Evolutionary conservation across 2,888 invertebrate genomes (phyloP).

Genomic region (Lobophora halterata): DNA sequence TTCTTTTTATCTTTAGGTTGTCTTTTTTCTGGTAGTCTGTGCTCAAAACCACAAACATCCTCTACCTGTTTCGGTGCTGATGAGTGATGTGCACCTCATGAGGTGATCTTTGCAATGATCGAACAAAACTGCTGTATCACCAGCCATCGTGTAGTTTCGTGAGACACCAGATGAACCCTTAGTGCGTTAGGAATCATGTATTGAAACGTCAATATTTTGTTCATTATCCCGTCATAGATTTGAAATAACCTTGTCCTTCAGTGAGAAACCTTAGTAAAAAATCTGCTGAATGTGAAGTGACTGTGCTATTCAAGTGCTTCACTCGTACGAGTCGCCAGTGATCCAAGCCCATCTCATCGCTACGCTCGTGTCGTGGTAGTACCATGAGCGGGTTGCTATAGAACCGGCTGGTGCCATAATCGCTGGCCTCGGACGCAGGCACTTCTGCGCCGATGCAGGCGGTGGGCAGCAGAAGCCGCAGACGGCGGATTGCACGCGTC

Average conservation of each 20-base stretch:
- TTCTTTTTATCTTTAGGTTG: not conserved
- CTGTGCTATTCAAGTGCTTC: constrained; percentile 1
- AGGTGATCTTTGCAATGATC: constrained; percentile 34
- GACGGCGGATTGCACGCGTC: constrained; percentile 41
- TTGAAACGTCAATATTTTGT: no score
- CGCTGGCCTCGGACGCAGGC: constrained; percentile 57
- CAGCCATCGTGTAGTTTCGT: constrained; percentile 42
- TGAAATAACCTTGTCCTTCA: no score
- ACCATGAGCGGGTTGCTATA: constrained; percentile 69
- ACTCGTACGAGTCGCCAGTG: not conserved
- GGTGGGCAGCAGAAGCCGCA: constrained; percentile 49
- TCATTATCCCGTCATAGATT: no score
- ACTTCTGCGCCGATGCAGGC: constrained; percentile 59
- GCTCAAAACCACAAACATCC: constrained; percentile 25
- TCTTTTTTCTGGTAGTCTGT: constrained; percentile 26
- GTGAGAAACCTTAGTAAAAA: no score
- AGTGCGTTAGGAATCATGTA: no score
- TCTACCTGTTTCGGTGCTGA: constrained; percentile 43
- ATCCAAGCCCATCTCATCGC: constrained; percentile 16
- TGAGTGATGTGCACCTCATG: constrained; percentile 42
- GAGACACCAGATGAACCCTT: constrained; percentile 39
- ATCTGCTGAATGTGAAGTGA: no score
- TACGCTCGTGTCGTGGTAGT: constrained; percentile 44
- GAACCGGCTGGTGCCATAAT: constrained; percentile 57
- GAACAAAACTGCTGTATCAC: constrained; percentile 34